Conservation (phyloP, 2,113 vertebrate genomes). For the Mixornis gularis region DNA sequence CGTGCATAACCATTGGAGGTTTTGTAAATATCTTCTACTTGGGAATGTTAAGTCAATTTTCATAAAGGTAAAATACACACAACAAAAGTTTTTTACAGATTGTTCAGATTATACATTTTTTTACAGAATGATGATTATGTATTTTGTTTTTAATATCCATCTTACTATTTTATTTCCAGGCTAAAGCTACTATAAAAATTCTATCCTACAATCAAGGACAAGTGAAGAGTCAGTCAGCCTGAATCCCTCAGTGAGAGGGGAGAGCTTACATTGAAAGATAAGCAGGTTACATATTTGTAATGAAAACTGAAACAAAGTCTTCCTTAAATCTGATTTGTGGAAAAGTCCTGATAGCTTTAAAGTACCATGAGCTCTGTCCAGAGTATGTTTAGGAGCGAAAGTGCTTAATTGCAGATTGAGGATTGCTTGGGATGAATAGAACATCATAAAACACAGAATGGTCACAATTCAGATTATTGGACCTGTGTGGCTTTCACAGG, state of each 20-base stretch:
- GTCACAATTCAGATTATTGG: neutral
- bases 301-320: neutral
- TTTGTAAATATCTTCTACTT: neutral
- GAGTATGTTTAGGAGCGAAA: neutral
- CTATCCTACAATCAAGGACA: neutral
- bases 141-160: neutral
- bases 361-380: neutral
- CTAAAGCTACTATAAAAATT: neutral
- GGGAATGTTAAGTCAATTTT: neutral
- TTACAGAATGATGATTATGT: neutral
- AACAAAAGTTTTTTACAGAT: neutral
- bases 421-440: neutral
- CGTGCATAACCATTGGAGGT: neutral
- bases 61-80: neutral
- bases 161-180: neutral
- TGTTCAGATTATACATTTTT: neutral
- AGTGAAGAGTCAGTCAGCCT: neutral
- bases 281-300: neutral
- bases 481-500: neutral
- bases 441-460: neutral
- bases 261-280: neutral
- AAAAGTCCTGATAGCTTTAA: neutral
- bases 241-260: neutral
- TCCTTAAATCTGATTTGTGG: neutral
- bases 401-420: neutral